A percentile compares a stretch with the other conserved stretches of the same genome.
Evolutionary conservation across 2,113 vertebrate genomes (phyloP).

Genomic region (Cololabis saira): DNA sequence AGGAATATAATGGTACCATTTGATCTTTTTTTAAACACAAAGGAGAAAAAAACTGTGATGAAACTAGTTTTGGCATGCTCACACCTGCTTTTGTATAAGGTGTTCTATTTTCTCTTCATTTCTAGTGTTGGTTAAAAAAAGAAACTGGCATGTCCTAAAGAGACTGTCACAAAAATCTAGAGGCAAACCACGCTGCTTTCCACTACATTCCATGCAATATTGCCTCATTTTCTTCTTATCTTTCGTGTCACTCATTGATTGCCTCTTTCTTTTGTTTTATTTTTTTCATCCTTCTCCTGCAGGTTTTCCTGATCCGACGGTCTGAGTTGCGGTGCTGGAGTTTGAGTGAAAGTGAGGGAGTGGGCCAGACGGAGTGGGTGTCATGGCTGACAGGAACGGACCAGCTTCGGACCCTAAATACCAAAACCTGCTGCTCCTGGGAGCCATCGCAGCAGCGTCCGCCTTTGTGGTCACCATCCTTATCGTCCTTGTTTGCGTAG

Average conservation of each 20-base stretch:
- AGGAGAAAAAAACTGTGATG: conserved; percentile 46
- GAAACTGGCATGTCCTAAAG: conserved; percentile 73
- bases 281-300: conserved; percentile 28
- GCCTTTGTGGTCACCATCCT: conserved; percentile 84
- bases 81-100: conserved; percentile 52
- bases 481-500: conserved; percentile 81
- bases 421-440: conserved; percentile 80
- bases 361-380: conserved; percentile 48
- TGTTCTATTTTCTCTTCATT: conserved; percentile 75
- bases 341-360: conserved; percentile 54
- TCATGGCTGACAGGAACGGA: conserved; percentile 45
- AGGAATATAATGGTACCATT: conserved; percentile 34
- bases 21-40: conserved; percentile 59
- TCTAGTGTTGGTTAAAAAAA: conserved; percentile 71
- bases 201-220: conserved; percentile 28
- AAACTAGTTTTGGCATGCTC: conserved; percentile 48
- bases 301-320: conserved; percentile 68
- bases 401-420: conserved; percentile 43
- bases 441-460: conserved; percentile 82
- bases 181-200: conserved; percentile 46
- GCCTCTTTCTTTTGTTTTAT: conserved; percentile 3
- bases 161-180: conserved; percentile 71
- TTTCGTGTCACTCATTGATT: conserved; percentile 57
- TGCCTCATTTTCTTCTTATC: conserved; percentile 41
- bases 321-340: conserved; percentile 52